Base-by-base conservation (phyloP, 2,888 invertebrate species). In the Strigamia maritima region DNA sequence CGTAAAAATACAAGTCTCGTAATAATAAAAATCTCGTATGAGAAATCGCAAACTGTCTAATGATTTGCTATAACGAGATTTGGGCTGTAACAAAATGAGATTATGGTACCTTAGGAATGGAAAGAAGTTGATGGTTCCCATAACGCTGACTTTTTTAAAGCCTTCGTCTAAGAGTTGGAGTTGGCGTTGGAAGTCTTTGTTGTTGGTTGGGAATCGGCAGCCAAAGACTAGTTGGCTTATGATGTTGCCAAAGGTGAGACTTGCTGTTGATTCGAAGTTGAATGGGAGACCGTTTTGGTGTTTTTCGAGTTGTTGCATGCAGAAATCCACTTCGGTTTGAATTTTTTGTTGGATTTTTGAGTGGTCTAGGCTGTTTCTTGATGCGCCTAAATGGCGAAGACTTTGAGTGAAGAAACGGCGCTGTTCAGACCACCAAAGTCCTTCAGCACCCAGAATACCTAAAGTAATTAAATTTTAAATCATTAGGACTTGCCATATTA, bases 391-490 rank as follows among this genome's bases (percentile, higher is more conserved):
- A 26, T 22, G n/a, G 19, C 44, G 78, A 12, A 78, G 86, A 87
- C 91, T 92, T 24, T 88, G 87, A n/a, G 90, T 88, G 1, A 92
- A 89, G 83, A 93, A 91, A 83, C 90, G 91, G 80, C 95, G 89
- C 83, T 95, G 94, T 83, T 94, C 92, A 84, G 90, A 92, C 95
- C 95, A 95, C 24, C 92, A 86, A 2, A 89, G 89, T 0, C 94
- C 94, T 85, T 94, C 92, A 1, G 94, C 91, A 83, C 93, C 93
- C 83, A 95, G 92, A 26, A 95, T 87, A 81, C 95, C 95, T 95
- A n/a, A n/a, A n/a, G n/a, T n/a, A n/a, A n/a, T n/a, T n/a, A n/a
- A n/a, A n/a, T n/a, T n/a, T n/a, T n/a, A n/a, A n/a, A n/a, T n/a
- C n/a, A n/a, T n/a, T n/a, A n/a, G n/a, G n/a, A n/a, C n/a, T n/a